Evolutionary conservation across 2,113 vertebrate genomes (phyloP).

Genomic region (Caloenas nicobarica): DNA sequence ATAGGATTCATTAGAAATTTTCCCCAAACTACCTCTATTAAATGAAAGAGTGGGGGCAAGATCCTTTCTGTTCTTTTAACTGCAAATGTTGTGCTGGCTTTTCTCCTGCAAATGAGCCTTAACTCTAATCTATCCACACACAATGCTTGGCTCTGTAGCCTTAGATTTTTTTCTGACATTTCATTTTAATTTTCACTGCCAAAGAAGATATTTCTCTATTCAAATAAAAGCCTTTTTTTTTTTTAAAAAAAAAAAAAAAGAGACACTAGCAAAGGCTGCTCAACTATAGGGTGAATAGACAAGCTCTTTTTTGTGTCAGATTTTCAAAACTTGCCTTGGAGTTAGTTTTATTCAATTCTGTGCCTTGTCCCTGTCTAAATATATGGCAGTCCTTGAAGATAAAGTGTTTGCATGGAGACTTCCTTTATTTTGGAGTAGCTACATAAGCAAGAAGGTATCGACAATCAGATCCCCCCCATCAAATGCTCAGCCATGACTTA

Average conservation of each 20-base stretch:
- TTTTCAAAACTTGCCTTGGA: constrained; percentile 20
- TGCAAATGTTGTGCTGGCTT: constrained; percentile 18
- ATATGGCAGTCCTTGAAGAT: background rate
- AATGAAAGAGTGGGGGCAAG: constrained; percentile 33
- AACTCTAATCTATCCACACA: constrained; percentile 6
- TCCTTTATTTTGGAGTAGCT: background rate
- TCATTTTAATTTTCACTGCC: constrained; percentile 56
- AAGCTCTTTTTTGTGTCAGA: background rate
- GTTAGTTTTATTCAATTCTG: background rate
- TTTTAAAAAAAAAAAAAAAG: too few relatives aligned
- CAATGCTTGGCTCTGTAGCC: background rate
- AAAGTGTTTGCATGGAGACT: background rate
- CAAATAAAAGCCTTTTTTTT: constrained; percentile 12
- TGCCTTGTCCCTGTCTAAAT: background rate
- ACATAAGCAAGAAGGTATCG: background rate
- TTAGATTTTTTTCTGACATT: constrained; percentile 7
- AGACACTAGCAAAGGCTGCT: background rate
- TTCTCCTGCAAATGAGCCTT: constrained; percentile 49
- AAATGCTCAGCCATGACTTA: background rate
- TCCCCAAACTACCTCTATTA: constrained; percentile 59
- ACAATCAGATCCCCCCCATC: background rate
- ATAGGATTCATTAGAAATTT: constrained; percentile 78
- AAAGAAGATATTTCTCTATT: constrained; percentile 10
- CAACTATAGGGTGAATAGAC: background rate
- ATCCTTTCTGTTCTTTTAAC: constrained; percentile 16